Conservation (phyloP, 2,797 vertebrate genomes). For the Buceros bicornis region DNA sequence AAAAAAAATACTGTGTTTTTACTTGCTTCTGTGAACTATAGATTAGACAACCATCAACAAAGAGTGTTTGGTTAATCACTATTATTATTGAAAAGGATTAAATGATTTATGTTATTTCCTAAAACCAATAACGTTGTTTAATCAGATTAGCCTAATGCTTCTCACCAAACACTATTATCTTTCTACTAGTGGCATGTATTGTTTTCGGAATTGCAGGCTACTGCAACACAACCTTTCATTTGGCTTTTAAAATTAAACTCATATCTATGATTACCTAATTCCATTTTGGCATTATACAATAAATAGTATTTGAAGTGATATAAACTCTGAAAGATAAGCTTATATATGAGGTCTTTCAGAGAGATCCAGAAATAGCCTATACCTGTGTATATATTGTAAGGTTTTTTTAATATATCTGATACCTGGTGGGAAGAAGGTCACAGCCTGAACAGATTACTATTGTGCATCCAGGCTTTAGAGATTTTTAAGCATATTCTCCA, state of each 20-base stretch:
- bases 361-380: neutral
- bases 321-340: neutral
- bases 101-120: neutral
- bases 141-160: slow-evolving; percentile 31
- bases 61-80: neutral
- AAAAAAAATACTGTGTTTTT: neutral
- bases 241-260: slow-evolving; percentile 9
- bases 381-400: neutral
- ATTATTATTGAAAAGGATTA: neutral
- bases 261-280: neutral
- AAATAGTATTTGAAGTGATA: neutral
- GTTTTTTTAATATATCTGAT: neutral
- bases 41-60: neutral
- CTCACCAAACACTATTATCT: neutral
- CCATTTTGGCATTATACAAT: neutral
- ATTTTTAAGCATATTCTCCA: neutral
- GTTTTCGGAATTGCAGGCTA: slow-evolving; percentile 1
- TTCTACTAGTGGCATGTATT: neutral
- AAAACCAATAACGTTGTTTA: neutral
- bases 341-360: neutral
- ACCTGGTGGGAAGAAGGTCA: neutral
- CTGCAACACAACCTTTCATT: neutral
- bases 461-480: neutral
- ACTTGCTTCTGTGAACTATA: neutral
- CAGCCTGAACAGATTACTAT: neutral